Conservation (phyloP, 1,140 invertebrate genomes). For the Wasmannia auropunctata region DNA sequence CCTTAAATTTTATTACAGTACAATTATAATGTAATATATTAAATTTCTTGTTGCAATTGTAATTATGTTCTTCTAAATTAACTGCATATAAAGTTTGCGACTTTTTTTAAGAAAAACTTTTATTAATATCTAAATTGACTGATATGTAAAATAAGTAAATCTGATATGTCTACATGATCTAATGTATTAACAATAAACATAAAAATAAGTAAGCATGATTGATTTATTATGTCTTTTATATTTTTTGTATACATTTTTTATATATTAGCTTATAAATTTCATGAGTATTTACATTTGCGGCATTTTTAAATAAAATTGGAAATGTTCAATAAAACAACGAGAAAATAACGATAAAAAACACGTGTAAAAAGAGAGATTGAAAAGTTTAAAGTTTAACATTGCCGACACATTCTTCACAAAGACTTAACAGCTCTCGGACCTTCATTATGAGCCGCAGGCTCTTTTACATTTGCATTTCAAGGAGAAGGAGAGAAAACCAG, state of each 20-base stretch:
- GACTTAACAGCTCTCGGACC: not conserved
- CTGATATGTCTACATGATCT: not conserved
- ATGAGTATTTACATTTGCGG: not conserved
- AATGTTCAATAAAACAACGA: not conserved
- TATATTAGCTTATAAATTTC: not conserved
- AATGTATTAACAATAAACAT: not conserved
- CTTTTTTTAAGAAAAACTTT: not conserved
- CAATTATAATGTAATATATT: not conserved
- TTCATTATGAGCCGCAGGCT: not conserved
- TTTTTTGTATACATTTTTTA: not conserved
- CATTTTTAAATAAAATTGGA: not conserved
- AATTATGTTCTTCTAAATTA: not conserved
- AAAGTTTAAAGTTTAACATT: too few relatives aligned
- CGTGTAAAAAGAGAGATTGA: not conserved
- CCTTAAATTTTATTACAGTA: too few relatives aligned
- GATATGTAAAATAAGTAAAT: not conserved
- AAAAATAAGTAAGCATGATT: not conserved
- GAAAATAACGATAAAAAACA: not conserved
- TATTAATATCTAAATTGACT: not conserved
- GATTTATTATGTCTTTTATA: not conserved
- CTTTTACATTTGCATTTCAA: constrained; percentile 9
- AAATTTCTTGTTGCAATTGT: not conserved
- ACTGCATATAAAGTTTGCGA: not conserved
- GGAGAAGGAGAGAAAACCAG: not conserved
- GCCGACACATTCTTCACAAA: too few relatives aligned